Evolutionary conservation across 2,888 invertebrate species (phyloP), one percentile per base, ranked within the genome.

Genomic region (Dendrolimus houi): DNA sequence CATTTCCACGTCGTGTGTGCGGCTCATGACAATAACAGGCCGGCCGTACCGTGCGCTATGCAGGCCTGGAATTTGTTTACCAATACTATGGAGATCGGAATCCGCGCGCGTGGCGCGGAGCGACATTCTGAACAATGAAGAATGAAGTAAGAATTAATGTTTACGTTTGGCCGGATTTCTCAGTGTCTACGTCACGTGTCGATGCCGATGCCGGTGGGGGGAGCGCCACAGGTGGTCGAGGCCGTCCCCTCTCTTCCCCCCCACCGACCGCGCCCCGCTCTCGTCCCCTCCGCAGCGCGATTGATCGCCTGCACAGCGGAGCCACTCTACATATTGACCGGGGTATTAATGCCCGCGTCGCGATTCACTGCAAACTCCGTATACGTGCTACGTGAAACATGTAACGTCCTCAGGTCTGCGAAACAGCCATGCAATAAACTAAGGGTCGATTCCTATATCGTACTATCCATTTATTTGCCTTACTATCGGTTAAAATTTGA

Each of bases 311-410:
- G 83, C 85, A 79, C 81, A 75, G 79, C 81, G 81, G 83, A 79
- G 82, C 87, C 89, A 89, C 88, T 88, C 88, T 83, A 87, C 88
- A 85, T 90, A 90, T 89, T 88, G 89, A 89, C 86, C 89, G 86
- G 85, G 77, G 79, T 79, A 79, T 83, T 79, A 77, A 78, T 83
- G 78, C 85, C 79, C 87, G 87, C 84, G 85, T 85, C 81, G 80
- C 77, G 74, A 78, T 79, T 76, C 83, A 67, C 77, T 75, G 77
- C 76, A 69, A 83, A 84, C 82, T 84, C 77, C 71, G 70, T 77
- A 75, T 71, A 75, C 74, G 77, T 70, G 72, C 77, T 77, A 79
- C 81, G 80, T 77, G 74, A 78, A 76, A 71, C 70, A 72, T 69
- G 69, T 62, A 70, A 65, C 62, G 60, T 65, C 59, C 64, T 47